Percentiles rank a stretch among this genome's conserved stretches.
phyloP scores from a whole-genome alignment of 2,113 vertebrate genomes.

The Gopherus evgoodei region DNA sequence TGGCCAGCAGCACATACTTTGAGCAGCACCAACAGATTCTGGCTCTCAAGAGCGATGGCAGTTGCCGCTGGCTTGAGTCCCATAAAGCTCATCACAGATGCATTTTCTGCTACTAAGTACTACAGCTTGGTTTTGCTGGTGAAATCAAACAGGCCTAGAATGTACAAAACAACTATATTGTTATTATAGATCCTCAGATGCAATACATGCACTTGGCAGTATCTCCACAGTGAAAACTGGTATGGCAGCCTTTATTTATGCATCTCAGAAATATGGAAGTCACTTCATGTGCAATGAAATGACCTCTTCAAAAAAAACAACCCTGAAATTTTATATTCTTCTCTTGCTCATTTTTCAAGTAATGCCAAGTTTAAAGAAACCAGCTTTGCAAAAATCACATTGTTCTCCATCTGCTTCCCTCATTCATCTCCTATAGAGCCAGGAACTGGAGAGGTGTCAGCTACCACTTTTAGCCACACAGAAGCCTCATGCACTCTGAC shows the following conservation, averaged over 20 bases:
- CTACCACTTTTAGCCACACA: neutral
- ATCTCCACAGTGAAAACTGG: neutral
- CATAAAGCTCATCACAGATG: neutral
- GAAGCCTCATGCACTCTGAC: neutral
- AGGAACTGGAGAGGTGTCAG: neutral
- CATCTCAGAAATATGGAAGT: neutral
- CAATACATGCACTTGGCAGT: neutral
- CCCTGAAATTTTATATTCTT: accelerated
- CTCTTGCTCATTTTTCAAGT: neutral
- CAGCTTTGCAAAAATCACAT: neutral
- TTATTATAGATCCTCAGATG: conserved; percentile 8
- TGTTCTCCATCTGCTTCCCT: neutral
- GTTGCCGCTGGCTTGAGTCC: neutral
- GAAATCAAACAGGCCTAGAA: conserved; percentile 16
- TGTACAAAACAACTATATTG: neutral
- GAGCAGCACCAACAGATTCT: neutral
- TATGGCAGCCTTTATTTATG: neutral
- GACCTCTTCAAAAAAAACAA: neutral
- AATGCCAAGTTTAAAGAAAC: neutral
- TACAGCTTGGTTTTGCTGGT: neutral
- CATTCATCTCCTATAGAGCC: neutral
- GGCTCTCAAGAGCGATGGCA: neutral
- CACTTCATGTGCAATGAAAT: neutral
- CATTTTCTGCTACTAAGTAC: neutral
- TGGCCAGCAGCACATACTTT: neutral